Evolutionary conservation across 2,888 invertebrate genomes (phyloP), one percentile per base, ranked within the genome.

Genomic region (Thelaira solivaga): DNA sequence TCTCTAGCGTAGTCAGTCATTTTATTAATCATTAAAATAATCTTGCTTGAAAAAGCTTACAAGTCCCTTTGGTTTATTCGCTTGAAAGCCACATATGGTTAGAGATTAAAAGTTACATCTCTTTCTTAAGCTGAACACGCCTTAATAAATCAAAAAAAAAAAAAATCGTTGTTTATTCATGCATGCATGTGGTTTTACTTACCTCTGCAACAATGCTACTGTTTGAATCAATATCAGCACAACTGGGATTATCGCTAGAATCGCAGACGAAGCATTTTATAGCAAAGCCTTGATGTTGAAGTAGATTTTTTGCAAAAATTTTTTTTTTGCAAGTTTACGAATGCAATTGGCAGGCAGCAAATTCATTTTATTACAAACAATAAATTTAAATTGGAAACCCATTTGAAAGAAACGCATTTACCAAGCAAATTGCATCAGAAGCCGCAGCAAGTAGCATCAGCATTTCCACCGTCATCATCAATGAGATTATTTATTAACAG

Each of bases 201-300:
- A 89, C 88, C 86, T 88, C 88, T 4, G 88, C 77, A 55, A 83
- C 82, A 75, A 89, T 87, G 82, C 84, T 87, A 16, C 84, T 83
- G 68, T 86, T 85, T 20, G 86, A 82, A 65, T 81, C 83, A 39
- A 88, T 80, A 84, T 91, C 90, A 13, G 88, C 87, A 84, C 91
- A 92, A 77, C 90, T 88, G 5, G 90, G 89, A 85, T 91, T 91
- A 68, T 89, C 88, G 73, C 89, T 88, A 11, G 91, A 91, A 77
- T 91, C 90, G 84, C 91, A 92, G 62, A 90, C 90, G 88, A 90
- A 92, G 82, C 91, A 91, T 82, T 90, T 88, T 61, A 91, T 90
- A 68, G 89, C 88, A 41, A 83, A 84, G 80, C 89, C 91, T 90
- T 82, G n/a, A 41, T 31, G 47, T 8, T 34, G 61, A 11, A 47